Evolutionary conservation across 2,113 vertebrate genomes (phyloP).

Genomic region (Scopus umbretta): DNA sequence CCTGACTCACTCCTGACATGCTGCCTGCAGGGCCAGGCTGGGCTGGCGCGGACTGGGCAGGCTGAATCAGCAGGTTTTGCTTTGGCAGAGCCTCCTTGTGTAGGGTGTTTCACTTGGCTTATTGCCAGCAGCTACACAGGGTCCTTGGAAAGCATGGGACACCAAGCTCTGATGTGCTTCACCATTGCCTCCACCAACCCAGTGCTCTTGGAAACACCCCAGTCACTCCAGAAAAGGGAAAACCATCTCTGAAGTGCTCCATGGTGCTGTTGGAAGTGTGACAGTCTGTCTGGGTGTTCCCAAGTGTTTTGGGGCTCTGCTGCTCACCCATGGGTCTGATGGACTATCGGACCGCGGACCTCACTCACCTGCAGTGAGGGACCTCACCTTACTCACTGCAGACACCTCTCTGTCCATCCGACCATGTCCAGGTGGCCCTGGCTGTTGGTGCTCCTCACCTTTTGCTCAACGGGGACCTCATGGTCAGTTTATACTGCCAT

Average conservation of each 20-base stretch:
- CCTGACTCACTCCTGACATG: neutral
- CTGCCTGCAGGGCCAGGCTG: slow-evolving; percentile 3
- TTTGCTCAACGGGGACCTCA: neutral
- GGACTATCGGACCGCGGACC: fast-evolving
- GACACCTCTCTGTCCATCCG: neutral
- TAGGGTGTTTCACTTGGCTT: neutral
- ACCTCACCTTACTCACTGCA: neutral
- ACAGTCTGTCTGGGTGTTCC: neutral
- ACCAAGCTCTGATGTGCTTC: neutral
- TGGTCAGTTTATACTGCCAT: neutral
- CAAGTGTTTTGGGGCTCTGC: neutral
- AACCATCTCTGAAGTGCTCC: neutral
- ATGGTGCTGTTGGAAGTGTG: neutral
- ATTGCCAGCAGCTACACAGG: neutral
- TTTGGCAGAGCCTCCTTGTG: neutral
- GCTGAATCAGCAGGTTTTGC: neutral
- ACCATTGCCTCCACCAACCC: neutral
- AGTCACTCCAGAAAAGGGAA: neutral
- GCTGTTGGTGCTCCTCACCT: neutral
- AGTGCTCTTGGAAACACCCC: neutral
- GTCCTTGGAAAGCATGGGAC: neutral
- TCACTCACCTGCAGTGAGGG: neutral
- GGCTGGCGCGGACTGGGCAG: neutral
- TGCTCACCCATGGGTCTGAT: neutral
- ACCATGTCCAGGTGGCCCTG: neutral